phyloP scores from a whole-genome alignment of 2,888 invertebrate species.

The Rapana venosa region DNA sequence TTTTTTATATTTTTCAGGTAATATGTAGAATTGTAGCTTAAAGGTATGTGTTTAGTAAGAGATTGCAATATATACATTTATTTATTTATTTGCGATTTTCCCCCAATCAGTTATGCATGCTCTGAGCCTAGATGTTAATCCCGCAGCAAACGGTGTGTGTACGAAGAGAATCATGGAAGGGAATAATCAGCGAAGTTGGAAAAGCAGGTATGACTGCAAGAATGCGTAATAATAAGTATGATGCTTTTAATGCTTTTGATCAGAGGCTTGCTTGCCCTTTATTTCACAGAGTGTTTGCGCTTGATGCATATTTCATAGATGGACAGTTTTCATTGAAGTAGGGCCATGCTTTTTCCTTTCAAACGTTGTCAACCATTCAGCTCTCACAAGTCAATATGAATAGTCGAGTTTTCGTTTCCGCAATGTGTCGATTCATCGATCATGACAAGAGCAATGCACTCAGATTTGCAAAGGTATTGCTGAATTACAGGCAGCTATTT shows the following conservation, averaged over 20 bases:
- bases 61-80: neutral
- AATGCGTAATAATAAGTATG: neutral
- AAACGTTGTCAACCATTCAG: neutral
- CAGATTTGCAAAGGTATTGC: neutral
- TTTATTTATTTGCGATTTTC: neutral
- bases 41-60: too few species aligned
- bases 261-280: neutral
- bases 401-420: constrained; percentile 4
- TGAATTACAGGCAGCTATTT: neutral
- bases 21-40: neutral
- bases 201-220: constrained; percentile 26
- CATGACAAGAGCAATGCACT: neutral
- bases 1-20: neutral
- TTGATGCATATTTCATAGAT: neutral
- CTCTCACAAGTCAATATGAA: neutral
- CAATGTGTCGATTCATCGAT: neutral
- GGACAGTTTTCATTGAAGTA: constrained; percentile 21
- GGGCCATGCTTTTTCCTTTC: neutral
- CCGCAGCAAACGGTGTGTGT: constrained; percentile 33
- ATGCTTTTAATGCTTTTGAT: neutral
- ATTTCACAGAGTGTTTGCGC: neutral
- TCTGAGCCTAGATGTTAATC: neutral
- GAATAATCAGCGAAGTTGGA: constrained; percentile 14
- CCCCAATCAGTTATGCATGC: neutral
- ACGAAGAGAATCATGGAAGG: neutral